These are phyloP conservation scores for Mellivora capensis DNA, from an alignment of 2,113 vertebrate genomes.

Conservation along the genomic window DNA sequence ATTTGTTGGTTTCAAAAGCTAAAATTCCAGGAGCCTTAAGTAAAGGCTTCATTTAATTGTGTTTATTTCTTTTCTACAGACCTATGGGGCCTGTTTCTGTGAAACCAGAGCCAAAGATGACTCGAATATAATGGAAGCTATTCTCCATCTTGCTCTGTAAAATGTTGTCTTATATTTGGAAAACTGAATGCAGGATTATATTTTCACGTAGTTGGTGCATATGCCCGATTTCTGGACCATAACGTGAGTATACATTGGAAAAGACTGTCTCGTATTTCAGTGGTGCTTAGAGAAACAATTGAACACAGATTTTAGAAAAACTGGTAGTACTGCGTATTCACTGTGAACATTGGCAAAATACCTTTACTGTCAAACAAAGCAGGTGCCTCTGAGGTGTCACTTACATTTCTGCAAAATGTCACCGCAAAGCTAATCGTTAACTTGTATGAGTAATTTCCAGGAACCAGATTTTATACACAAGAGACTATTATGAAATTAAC, in stretches of 20 bases:
- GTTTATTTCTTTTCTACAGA: constrained; percentile 79
- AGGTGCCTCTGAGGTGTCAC: not conserved
- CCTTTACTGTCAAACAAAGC: not conserved
- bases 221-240: not conserved
- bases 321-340: not conserved
- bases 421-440: constrained; percentile 44
- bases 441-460: constrained; percentile 52
- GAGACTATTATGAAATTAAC: constrained; percentile 26
- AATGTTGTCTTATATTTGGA: constrained; percentile 10
- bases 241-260: not conserved
- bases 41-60: not conserved
- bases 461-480: constrained; percentile 40
- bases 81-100: constrained; percentile 90
- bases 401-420: constrained; percentile 45
- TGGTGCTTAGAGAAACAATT: not conserved
- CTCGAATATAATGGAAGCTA: constrained; percentile 91
- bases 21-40: not conserved
- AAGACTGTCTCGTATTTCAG: not conserved
- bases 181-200: not conserved
- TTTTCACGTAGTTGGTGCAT: not conserved
- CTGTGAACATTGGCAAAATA: not conserved
- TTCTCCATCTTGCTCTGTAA: constrained; percentile 94
- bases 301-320: constrained; percentile 6
- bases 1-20: constrained; percentile 1
- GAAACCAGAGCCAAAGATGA: constrained; percentile 96